Conservation (phyloP, 2,888 invertebrate species). For the Dyspetes luteomarginatus region DNA sequence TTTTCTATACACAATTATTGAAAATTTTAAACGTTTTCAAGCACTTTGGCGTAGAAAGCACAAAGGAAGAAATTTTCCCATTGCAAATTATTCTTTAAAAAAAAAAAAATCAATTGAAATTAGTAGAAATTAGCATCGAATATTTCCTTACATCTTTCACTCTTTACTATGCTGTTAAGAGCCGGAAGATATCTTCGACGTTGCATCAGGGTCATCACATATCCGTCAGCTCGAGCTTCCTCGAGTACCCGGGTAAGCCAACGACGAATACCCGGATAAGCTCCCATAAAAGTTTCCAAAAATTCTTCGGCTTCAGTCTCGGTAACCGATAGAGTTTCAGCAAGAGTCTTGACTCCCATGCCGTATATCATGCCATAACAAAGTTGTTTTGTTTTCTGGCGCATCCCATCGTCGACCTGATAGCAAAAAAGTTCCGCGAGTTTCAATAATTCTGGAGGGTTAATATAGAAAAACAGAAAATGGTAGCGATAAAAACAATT, state of each 20-base stretch:
- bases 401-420: constrained; percentile 89
- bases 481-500: too few species aligned
- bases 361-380: constrained; percentile 99
- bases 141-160: constrained; percentile 86
- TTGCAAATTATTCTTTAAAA: not conserved
- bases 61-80: too few species aligned
- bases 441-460: constrained; percentile 27
- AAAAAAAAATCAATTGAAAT: constrained; percentile 1
- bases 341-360: constrained; percentile 93
- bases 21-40: too few species aligned
- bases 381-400: constrained; percentile 95
- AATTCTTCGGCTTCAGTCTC: constrained; percentile 92
- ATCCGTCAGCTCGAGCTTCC: constrained; percentile 89
- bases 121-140: not conserved
- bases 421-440: constrained; percentile 24
- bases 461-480: too few species aligned
- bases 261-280: constrained; percentile 88
- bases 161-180: constrained; percentile 87
- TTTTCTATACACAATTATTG: too few species aligned
- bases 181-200: constrained; percentile 91
- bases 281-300: constrained; percentile 91
- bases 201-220: constrained; percentile 92
- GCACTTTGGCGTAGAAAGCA: too few species aligned
- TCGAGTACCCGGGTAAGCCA: constrained; percentile 87
- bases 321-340: constrained; percentile 90